A percentile compares a stretch with the other conserved stretches of the same genome.
phyloP scores from a whole-genome alignment of 2,888 invertebrate species.

The Archips crataeganus region DNA sequence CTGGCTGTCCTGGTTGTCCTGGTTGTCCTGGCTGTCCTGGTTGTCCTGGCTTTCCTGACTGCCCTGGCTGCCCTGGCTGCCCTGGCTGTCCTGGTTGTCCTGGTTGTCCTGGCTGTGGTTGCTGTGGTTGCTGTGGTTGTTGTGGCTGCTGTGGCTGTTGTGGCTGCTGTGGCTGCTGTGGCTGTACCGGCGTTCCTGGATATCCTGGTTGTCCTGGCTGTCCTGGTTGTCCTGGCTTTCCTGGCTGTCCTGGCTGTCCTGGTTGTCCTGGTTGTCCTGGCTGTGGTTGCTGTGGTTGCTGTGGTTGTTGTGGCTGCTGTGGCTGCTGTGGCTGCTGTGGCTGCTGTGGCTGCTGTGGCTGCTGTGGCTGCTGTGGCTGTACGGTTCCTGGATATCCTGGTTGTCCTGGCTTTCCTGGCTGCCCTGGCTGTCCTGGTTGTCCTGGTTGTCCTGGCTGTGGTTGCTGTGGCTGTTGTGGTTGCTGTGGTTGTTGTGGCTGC shows the following conservation, averaged over 20 bases:
- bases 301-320: not conserved
- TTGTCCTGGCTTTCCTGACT: not conserved
- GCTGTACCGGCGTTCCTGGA: not conserved
- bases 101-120: not conserved
- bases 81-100: not conserved
- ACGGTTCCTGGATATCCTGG: too few species aligned
- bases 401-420: not conserved
- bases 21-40: not conserved
- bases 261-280: not conserved
- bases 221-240: not conserved
- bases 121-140: too few species aligned
- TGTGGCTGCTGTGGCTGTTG: not conserved
- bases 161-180: not conserved
- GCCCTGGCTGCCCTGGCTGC: not conserved
- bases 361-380: not conserved
- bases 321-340: not conserved
- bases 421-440: not conserved
- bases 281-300: not conserved
- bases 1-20: not conserved
- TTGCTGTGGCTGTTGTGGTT: too few species aligned
- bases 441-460: not conserved
- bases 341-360: not conserved
- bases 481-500: not conserved
- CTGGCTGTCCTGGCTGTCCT: not conserved
- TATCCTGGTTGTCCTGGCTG: not conserved